phyloP scores from a whole-genome alignment of 1,140 invertebrate genomes.

The Drosophila melanica region DNA sequence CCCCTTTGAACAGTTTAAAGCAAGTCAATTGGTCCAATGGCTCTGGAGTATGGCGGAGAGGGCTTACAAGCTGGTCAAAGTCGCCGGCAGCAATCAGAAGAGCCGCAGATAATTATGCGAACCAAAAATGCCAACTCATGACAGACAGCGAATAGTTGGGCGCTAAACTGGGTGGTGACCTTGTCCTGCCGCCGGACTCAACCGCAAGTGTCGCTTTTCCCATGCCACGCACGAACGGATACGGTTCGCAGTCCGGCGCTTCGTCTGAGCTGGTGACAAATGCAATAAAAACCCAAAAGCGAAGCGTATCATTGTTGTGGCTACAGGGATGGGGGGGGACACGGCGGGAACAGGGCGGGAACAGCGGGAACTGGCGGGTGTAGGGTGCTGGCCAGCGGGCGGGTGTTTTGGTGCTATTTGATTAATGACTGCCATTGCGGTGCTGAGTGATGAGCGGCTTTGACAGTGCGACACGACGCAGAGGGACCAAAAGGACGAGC shows the following conservation, averaged over 20 bases:
- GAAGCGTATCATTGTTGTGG: constrained; percentile 48
- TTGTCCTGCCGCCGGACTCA: constrained; percentile 20
- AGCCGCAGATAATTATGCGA: constrained; percentile 33
- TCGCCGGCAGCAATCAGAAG: constrained; percentile 25
- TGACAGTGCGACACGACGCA: constrained; percentile 36
- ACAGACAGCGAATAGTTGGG: neutral
- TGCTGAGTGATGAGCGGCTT: constrained; percentile 52
- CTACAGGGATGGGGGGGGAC: neutral
- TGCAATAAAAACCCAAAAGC: constrained; percentile 69
- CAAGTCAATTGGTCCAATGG: constrained; percentile 6
- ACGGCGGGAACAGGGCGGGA: neutral
- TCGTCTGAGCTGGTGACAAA: constrained; percentile 61
- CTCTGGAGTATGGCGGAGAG: too few species aligned
- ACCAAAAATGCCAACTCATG: constrained; percentile 2
- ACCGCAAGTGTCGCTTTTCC: constrained; percentile 47
- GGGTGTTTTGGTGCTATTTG: constrained; percentile 58
- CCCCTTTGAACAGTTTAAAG: neutral
- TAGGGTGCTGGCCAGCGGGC: too few species aligned
- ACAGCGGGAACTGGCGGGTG: constrained; percentile 31
- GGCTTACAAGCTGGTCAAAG: neutral
- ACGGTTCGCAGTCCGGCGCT: constrained; percentile 7
- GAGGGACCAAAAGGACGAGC: neutral
- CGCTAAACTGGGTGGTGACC: neutral
- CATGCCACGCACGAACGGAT: constrained; percentile 26
- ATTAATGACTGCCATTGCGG: constrained; percentile 75